These are phyloP conservation scores for Equus quagga DNA, from an alignment of 2,113 vertebrate species.

Conservation along the genomic window DNA sequence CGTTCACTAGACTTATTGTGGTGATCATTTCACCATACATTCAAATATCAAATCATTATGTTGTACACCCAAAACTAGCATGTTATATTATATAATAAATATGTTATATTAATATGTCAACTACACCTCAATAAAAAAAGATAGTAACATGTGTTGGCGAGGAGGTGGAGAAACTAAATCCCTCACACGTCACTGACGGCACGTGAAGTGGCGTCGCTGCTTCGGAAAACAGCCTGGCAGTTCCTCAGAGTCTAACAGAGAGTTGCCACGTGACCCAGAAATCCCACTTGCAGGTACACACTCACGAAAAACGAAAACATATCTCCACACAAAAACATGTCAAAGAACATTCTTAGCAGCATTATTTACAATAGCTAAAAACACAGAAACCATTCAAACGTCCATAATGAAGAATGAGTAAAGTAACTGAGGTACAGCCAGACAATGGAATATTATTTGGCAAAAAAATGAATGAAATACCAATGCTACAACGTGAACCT, in stretches of 20 bases:
- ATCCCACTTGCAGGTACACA: background rate
- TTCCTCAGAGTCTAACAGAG: background rate
- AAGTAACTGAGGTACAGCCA: background rate
- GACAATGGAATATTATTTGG: background rate
- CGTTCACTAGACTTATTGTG: background rate
- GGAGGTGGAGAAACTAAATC: background rate
- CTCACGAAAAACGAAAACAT: background rate
- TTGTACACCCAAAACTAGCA: background rate
- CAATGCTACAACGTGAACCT: background rate
- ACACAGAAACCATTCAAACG: background rate
- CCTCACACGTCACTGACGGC: background rate
- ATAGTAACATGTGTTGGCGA: background rate
- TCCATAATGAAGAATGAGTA: background rate
- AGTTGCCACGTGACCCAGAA: background rate
- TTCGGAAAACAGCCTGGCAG: background rate
- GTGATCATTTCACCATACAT: background rate
- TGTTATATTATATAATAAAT: background rate
- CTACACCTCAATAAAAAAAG: background rate
- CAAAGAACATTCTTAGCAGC: background rate
- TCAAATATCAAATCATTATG: background rate
- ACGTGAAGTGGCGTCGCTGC: background rate
- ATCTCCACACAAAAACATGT: background rate
- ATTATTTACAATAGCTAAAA: background rate
- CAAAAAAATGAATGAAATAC: background rate
- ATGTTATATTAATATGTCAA: background rate